Percentiles rank a stretch among this genome's conserved stretches.
These are phyloP conservation scores for Himalopsyche japonica DNA, from an alignment of 2,888 invertebrate species.

Conservation along the genomic window DNA sequence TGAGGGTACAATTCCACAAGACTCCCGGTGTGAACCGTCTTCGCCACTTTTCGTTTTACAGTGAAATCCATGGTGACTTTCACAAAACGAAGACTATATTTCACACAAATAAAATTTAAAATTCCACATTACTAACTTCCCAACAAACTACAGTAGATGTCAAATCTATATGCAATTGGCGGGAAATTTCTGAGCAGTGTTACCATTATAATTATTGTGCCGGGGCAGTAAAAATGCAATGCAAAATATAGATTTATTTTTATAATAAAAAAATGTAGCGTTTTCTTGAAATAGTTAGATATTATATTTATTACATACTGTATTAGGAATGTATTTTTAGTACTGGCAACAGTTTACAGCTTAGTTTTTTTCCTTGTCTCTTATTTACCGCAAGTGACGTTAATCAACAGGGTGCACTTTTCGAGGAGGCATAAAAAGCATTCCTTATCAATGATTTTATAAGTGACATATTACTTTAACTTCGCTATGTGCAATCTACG, in stretches of 20 bases:
- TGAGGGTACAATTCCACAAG: slow-evolving; percentile 68
- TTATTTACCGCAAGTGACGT: slow-evolving; percentile 4
- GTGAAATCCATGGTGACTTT: slow-evolving; percentile 52
- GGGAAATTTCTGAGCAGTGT: background rate
- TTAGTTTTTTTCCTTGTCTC: background rate
- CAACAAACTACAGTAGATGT: background rate
- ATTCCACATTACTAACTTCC: background rate
- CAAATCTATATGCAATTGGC: slow-evolving; percentile 7
- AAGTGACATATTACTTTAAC: background rate
- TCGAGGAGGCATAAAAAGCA: background rate
- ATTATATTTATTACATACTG: no score
- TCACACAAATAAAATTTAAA: background rate
- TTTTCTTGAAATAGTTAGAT: background rate
- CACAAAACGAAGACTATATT: background rate
- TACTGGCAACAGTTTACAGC: background rate
- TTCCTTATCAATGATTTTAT: background rate
- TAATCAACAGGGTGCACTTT: slow-evolving; percentile 4
- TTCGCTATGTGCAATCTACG: background rate
- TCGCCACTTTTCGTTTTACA: slow-evolving; percentile 53
- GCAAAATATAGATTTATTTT: no score
- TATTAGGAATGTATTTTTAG: background rate
- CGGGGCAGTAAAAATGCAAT: no score
- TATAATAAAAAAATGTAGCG: no score
- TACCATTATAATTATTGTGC: background rate
- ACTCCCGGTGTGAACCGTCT: slow-evolving; percentile 49